These are phyloP conservation scores for Melanostigma gelatinosum DNA, from an alignment of 2,113 vertebrate species.

Conservation along the genomic window DNA sequence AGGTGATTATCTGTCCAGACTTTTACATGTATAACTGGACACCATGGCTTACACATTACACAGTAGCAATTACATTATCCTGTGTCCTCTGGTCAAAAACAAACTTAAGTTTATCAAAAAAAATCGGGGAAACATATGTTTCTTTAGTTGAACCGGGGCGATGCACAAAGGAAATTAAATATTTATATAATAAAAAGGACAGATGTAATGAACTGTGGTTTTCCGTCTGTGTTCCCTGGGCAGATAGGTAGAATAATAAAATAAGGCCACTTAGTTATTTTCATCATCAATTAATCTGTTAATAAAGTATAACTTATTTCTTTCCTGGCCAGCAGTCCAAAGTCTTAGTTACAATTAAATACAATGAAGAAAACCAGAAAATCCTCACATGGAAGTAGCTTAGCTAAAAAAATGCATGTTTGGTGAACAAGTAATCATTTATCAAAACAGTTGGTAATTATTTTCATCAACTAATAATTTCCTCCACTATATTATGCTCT, in stretches of 20 bases:
- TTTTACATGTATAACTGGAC: conserved; percentile 10
- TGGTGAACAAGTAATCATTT: not conserved
- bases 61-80: not conserved
- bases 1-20: not conserved
- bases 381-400: not conserved
- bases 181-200: not conserved
- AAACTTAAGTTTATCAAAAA: not conserved
- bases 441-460: not conserved
- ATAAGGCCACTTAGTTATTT: not conserved
- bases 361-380: not conserved
- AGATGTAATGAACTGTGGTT: not conserved
- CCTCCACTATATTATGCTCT: not conserved
- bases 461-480: not conserved
- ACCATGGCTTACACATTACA: not conserved
- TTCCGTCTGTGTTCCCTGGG: not conserved
- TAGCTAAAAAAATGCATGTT: not conserved
- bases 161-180: not conserved
- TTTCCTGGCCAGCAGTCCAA: not conserved
- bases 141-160: no score
- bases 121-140: no score
- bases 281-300: not conserved
- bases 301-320: not conserved
- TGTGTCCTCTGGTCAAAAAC: not conserved
- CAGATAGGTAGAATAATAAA: not conserved
- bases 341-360: not conserved